Evolutionary conservation across 2,113 vertebrate genomes (phyloP), one percentile per base, ranked within the genome.

Genomic region (Callorhinus ursinus): DNA sequence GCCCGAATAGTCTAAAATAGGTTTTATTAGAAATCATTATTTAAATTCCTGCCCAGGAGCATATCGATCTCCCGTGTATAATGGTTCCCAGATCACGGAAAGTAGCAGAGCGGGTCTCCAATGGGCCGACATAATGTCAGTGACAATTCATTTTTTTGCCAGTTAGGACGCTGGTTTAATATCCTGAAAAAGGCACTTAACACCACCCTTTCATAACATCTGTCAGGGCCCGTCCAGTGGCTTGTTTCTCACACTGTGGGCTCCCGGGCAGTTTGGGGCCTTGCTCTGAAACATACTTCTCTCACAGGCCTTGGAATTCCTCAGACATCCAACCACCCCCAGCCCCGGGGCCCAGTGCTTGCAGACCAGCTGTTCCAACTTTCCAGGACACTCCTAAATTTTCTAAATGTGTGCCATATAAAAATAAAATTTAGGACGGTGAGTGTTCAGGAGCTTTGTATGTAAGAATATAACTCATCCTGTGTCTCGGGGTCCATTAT

Each of bases 21-120:
- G 89, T 98, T 99, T 99, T 99, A 99, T 99, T 99, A 98, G 99
- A 99, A 99, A 99, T 99, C 98, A 98, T 99, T 99, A 98, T 98
- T 98, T 98, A 98, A 99, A 99, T 98, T 98, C 98, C 98, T 98
- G 98, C 61, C 33, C 95, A 33, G 97, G 94, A 98, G 94, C 98
- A 96, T 98, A 99, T 99, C 98, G 98, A 99, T 99, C 98, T 98
- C 97, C 96, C 83, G 61, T 59, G 93, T 14, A 0, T 99, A 99
- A 99, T 99, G 95, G 98, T 98, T 99, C 98, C 99, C 99, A 99
- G 99, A 99, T 98, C 98, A 96, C 7, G 10, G 97, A 98, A 98
- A 98, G 98, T 93, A 98, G 98, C 98, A 98, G 95, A 98, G 98
- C 98, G 92, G 76, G 97, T 96, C 98, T 99, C 98, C 98, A 97